These are phyloP conservation scores for Ceratothoa steindachneri DNA, from an alignment of 2,888 invertebrate species.

Conservation along the genomic window DNA sequence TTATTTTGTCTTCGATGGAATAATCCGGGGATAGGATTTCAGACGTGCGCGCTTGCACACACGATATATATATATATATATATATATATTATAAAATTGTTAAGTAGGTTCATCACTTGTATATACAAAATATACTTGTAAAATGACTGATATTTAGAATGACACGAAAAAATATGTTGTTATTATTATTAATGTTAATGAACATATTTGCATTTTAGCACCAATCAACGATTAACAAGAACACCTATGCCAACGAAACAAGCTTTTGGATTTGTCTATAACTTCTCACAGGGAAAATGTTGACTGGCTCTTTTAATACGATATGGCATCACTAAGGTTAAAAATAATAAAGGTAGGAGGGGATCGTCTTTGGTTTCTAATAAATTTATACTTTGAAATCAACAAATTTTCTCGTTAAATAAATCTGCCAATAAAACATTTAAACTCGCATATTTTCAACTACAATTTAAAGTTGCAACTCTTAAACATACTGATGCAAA, in stretches of 20 bases:
- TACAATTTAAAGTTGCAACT: not conserved
- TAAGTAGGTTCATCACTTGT: not conserved
- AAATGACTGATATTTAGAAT: not conserved
- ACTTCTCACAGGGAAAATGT: not conserved
- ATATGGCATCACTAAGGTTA: slow-evolving; percentile 1
- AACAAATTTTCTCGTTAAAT: not conserved
- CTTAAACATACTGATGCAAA: not conserved
- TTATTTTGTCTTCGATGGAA: not conserved
- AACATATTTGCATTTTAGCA: not conserved
- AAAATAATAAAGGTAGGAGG: not conserved
- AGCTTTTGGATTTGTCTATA: not conserved
- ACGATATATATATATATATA: not conserved
- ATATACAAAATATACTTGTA: not conserved
- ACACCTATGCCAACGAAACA: not conserved
- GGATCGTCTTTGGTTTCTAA: not conserved
- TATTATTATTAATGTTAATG: too few species aligned
- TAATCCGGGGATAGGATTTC: not conserved
- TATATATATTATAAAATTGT: not conserved
- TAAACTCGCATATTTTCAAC: not conserved
- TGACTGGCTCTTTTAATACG: not conserved
- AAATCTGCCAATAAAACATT: not conserved
- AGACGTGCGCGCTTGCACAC: not conserved
- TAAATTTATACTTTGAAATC: not conserved
- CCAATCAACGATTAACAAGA: not conserved
- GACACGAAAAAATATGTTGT: not conserved